Evolutionary conservation across 2,113 vertebrate genomes (phyloP).

Genomic region (Melospiza georgiana): DNA sequence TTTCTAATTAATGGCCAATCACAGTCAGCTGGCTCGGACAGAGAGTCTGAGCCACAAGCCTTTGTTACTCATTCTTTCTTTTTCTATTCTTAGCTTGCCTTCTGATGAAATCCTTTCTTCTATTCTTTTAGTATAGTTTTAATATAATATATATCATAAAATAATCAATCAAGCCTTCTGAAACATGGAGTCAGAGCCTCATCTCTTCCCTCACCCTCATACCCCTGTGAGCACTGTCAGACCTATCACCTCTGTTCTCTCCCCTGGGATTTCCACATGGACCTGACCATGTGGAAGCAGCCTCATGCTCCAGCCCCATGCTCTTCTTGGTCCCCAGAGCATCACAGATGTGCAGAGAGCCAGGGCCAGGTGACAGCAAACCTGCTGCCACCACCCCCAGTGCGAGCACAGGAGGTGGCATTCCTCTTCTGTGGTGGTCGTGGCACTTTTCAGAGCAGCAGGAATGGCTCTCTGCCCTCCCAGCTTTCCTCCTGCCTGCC

Average conservation of each 20-base stretch:
- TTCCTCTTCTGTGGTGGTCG: fast-evolving
- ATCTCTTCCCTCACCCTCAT: no score
- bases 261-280: background rate
- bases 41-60: no score
- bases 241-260: background rate
- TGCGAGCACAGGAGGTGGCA: fast-evolving
- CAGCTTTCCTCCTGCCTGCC: fast-evolving
- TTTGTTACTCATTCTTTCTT: no score
- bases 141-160: no score
- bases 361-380: background rate
- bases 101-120: no score
- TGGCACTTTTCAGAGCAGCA: background rate
- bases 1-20: no score
- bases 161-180: no score
- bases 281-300: background rate
- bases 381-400: background rate
- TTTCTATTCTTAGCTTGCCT: no score
- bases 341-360: fast-evolving
- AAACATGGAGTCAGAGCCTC: no score
- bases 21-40: no score
- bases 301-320: background rate
- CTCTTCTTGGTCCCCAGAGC: background rate
- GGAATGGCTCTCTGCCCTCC: background rate
- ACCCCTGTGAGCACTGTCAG: no score
- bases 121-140: no score